Base-by-base conservation (phyloP, 2,797 vertebrate species). In the Enteromius trimaculatus region DNA sequence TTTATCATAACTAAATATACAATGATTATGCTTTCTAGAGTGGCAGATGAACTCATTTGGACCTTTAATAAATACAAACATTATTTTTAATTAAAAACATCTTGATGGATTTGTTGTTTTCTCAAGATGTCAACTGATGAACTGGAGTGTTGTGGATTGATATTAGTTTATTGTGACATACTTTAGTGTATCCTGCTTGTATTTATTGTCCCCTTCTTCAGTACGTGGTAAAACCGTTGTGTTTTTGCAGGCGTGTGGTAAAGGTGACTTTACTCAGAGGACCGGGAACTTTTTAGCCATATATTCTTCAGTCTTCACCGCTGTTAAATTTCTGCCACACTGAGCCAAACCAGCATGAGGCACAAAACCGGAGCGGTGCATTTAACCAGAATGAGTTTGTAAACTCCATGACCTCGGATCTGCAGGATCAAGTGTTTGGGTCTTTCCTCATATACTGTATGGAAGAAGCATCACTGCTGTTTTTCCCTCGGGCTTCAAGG, bases 391-490 rank as follows among this genome's bases (percentile, higher is more conserved):
- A 39, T 7, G 65, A 34, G 8, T 69, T 21, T 44, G 65, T 58
- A 29, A 70, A 80, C 66, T 44, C 49, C 1, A 6, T 6, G 49
- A 69, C 64, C 64, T n/a, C n/a, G 62, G 29, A 42, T 42, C 21
- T 51, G 77, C 60, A 19, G 47, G 42, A 79, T 68, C 49, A 69
- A 55, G 78, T 29, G 64, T 79, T 53, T 53, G 47, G 55, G 65
- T 69, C 49, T 55, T 21, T 26, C 49, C 17, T 29, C 34, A 55
- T 70, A 9, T 29, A 44, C 42, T 44, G 42, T 13, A 58, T 31
- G 78, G 78, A 58, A 58, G 55, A 55, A 14, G 23, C 1, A 51
- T 21, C 26, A 31, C 3, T 6, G 29, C 44, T 51, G 60, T 49
- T 65, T 42, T 62, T 77, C 53, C 14, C 75, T 65, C 29, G 1